Percentiles rank a stretch among this genome's conserved stretches.
Evolutionary conservation across 2,113 vertebrate species (phyloP).

Genomic region (Semnopithecus entellus): DNA sequence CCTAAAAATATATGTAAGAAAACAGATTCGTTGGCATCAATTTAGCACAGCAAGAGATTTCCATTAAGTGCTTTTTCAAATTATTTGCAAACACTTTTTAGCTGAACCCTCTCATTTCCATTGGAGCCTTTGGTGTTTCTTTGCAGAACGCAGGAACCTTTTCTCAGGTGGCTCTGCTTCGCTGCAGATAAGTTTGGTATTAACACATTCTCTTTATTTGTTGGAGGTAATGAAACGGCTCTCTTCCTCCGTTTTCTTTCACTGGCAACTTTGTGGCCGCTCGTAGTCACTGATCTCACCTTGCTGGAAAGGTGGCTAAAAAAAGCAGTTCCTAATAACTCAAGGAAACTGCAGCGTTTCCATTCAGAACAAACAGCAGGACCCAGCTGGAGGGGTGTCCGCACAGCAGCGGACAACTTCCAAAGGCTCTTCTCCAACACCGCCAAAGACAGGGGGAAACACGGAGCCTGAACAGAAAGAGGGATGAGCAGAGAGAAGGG

Average conservation of each 20-base stretch:
- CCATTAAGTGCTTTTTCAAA: neutral
- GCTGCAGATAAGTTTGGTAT: neutral
- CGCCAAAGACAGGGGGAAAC: neutral
- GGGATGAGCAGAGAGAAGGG: neutral
- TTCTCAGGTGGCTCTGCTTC: conserved; percentile 40
- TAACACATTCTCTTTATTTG: neutral
- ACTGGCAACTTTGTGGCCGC: conserved; percentile 22
- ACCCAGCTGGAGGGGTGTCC: neutral
- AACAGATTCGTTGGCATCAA: neutral
- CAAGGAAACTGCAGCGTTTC: neutral
- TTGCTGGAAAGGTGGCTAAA: neutral
- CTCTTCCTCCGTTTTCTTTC: conserved; percentile 44
- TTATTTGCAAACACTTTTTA: conserved; percentile 3
- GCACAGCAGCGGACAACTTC: neutral
- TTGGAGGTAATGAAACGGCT: neutral
- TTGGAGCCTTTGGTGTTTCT: neutral
- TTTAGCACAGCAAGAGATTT: neutral
- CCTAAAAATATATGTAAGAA: neutral
- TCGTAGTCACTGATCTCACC: conserved; percentile 38
- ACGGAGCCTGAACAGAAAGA: neutral
- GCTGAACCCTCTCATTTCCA: neutral
- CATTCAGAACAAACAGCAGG: neutral
- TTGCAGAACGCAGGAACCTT: neutral
- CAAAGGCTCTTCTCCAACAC: neutral
- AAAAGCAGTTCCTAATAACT: neutral